Evolutionary conservation across 2,888 invertebrate species (phyloP).

Genomic region (Caenorhabditis japonica): DNA sequence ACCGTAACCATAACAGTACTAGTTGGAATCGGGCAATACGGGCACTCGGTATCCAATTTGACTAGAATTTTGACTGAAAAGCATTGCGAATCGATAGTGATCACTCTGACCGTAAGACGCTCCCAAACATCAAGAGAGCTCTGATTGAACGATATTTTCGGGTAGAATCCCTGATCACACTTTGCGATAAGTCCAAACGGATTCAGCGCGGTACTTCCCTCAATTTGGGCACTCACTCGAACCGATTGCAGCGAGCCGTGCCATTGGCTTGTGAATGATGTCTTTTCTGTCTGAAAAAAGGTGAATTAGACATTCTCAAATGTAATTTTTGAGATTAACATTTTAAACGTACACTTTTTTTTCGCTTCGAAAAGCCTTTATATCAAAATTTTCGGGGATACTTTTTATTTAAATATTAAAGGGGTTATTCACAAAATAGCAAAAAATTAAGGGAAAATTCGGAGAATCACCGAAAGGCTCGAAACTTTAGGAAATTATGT

Average conservation of each 20-base stretch:
- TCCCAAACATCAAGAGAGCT: neutral
- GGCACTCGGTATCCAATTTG: conserved; percentile 37
- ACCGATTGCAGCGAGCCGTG: conserved; percentile 14
- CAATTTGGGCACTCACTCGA: conserved; percentile 27
- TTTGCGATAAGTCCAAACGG: conserved; percentile 40
- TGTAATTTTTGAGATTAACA: no score
- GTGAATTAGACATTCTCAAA: no score
- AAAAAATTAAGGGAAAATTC: no score
- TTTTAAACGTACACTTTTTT: no score
- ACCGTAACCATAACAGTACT: conserved; percentile 4
- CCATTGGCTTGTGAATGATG: conserved; percentile 43
- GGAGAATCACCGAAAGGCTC: no score
- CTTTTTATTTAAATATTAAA: no score
- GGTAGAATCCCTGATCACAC: conserved; percentile 44
- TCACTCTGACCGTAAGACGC: conserved; percentile 22
- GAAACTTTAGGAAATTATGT: no score
- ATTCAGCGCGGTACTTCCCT: conserved; percentile 39
- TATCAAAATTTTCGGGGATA: no score
- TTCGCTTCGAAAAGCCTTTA: no score
- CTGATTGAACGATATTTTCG: conserved; percentile 30
- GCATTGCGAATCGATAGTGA: conserved; percentile 35
- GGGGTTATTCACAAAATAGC: no score
- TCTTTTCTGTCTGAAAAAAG: conserved; percentile 17
- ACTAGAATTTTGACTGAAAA: conserved; percentile 36
- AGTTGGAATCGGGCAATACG: conserved; percentile 36